Evolutionary conservation across 2,888 invertebrate genomes (phyloP).

Genomic region (Drosophila colorata): DNA sequence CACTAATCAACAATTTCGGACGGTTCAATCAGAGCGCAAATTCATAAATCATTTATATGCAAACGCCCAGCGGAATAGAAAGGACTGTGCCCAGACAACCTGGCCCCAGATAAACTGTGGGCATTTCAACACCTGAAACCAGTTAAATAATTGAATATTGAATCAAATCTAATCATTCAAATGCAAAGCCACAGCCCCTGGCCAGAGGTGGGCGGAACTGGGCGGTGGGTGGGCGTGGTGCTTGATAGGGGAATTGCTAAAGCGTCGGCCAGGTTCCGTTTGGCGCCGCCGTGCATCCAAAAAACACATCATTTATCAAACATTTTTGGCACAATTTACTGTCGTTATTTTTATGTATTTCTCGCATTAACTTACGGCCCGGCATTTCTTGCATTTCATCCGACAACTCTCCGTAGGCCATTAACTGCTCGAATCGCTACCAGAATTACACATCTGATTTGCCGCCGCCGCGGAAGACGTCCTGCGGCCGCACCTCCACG

Average conservation of each 20-base stretch:
- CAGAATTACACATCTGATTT: constrained; percentile 80
- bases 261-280: constrained; percentile 26
- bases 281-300: constrained; percentile 11
- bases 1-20: constrained; percentile 76
- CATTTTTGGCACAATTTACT: constrained; percentile 57
- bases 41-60: constrained; percentile 79
- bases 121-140: constrained; percentile 77
- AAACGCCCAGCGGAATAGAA: constrained; percentile 45
- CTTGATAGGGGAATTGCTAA: constrained; percentile 49
- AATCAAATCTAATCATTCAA: constrained; percentile 81
- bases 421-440: constrained; percentile 82
- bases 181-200: constrained; percentile 60
- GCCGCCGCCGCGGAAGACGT: constrained; percentile 83
- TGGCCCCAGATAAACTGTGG: constrained; percentile 45
- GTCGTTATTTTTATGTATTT: constrained; percentile 58
- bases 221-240: constrained; percentile 6
- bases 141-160: constrained; percentile 80
- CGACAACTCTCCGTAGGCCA: constrained; percentile 70
- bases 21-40: constrained; percentile 73
- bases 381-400: constrained; percentile 17
- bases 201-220: no score
- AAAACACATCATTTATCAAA: constrained; percentile 78
- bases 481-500: constrained; percentile 82
- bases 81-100: neutral
- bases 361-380: constrained; percentile 54